A percentile compares a stretch with the other conserved stretches of the same genome.
These are phyloP conservation scores for Champsocephalus gunnari DNA, from an alignment of 2,797 vertebrate genomes.

Conservation along the genomic window DNA sequence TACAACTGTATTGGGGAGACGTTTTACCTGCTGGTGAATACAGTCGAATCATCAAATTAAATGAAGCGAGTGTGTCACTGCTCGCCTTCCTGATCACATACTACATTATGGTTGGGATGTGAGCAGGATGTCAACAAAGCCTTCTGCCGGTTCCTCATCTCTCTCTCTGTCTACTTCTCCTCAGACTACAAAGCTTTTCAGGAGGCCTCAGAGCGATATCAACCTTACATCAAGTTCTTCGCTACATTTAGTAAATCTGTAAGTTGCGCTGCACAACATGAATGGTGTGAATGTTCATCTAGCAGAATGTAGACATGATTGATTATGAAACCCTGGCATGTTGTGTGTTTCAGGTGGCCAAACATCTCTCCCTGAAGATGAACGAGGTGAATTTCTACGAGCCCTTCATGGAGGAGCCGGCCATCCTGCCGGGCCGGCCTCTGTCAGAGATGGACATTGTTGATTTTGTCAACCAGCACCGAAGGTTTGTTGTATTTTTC, in stretches of 20 bases:
- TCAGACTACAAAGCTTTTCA: constrained; percentile 95
- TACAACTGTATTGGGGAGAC: constrained; percentile 51
- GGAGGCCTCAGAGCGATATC: constrained; percentile 94
- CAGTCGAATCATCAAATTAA: constrained; percentile 53
- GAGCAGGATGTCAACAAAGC: constrained; percentile 32
- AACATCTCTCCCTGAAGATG: constrained; percentile 96
- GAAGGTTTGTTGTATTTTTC: constrained; percentile 81
- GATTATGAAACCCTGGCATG: too few species aligned
- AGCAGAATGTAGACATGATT: neutral
- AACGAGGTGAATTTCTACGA: constrained; percentile 98
- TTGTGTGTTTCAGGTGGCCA: constrained; percentile 88
- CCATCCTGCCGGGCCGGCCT: constrained; percentile 91
- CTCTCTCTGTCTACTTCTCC: constrained; percentile 18
- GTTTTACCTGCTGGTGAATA: constrained; percentile 45
- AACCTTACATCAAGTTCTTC: constrained; percentile 97
- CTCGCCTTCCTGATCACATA: constrained; percentile 43
- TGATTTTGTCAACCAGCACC: constrained; percentile 92
- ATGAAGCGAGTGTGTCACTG: constrained; percentile 28
- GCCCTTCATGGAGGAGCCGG: constrained; percentile 96
- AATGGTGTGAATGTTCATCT: neutral
- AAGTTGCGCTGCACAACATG: constrained; percentile 64
- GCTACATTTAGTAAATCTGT: constrained; percentile 98
- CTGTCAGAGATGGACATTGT: constrained; percentile 93
- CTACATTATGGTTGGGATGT: constrained; percentile 20
- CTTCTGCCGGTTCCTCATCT: constrained; percentile 1